Base-by-base conservation (phyloP, 2,113 vertebrate species). In the Polyodon spathula region DNA sequence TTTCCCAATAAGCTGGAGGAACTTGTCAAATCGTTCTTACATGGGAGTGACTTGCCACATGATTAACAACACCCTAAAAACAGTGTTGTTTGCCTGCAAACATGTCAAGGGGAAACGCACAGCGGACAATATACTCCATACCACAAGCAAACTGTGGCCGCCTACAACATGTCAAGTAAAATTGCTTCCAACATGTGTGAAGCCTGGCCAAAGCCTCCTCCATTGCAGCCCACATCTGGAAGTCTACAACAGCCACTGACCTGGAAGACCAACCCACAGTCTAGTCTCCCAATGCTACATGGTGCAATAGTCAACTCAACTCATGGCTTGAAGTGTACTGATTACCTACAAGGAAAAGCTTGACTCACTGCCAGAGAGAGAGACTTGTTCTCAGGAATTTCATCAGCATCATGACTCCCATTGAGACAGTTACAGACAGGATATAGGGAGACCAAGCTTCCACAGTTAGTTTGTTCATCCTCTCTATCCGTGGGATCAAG, bases 271-370 rank as follows among this genome's bases (percentile, higher is more conserved):
- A 37, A n/a, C 40, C 53, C 53, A 58, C 37, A n/a, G n/a, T n/a
- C n/a, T n/a, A n/a, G n/a, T n/a, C n/a, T n/a, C n/a, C n/a, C n/a
- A n/a, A n/a, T n/a, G n/a, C 15, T 8, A 6, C 50, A 8, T 8
- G 6, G 37, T 63, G 62, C 54, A 63, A 57, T 52, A 12, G 27
- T 14, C 62, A 63, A 55, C 41, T 63, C 11, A 63, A 56, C 52
- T n/a, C n/a, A 16, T 63, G 3, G 37, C 27, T 8, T 37, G 9
- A 17, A 58, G 4, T 3, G 27, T 57, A 6, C 54, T 58, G 44
- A 27, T 9, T n/a, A 51, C 38, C 37, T 14, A 56, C 14, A 53
- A 63, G 41, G 61, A 64, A 6, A 43, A 40, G 40, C 38, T 52
- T 16, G 38, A 42, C 37, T 12, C 16, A 37, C 37, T 17, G n/a